Base-by-base conservation (phyloP, 1,140 invertebrate genomes). In the Saccostrea cuccullata region DNA sequence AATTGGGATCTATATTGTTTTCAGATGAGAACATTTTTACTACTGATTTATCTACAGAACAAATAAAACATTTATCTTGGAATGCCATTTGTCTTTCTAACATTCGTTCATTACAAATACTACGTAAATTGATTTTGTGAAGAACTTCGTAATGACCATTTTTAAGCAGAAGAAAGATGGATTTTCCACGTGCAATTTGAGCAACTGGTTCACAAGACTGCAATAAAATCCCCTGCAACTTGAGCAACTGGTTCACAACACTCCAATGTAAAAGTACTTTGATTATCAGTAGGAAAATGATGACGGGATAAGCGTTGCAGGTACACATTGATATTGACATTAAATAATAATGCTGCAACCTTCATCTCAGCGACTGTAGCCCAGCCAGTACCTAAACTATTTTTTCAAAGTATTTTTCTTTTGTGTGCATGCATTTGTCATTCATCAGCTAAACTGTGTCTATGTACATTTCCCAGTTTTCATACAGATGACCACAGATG, bases 1-100 rank as follows among this genome's bases (percentile, higher is more conserved):
- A 9, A n/a, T 58, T 55, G 0, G 88, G 88, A 26, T 89, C 60
- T 85, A 89, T 89, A 26, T 86, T 86, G 20, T 86, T 89, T 89
- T 77, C 26, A 0, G 56, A 26, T 30, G 84, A 89, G 55, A 89
- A 89, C 77, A 89, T 55, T 55, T 85, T 84, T n/a, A 85, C 12
- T 0, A 70, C 23, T 1, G 70, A 40, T 73, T 85, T 70, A 12
- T 85, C 87, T 30, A 2, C 12, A n/a, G 47, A 15, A 56, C 85
- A 86, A 26, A 58, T 15, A n/a, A 55, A 26, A 64, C 84, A 88
- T 40, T 40, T 26, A 30, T 30, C 47, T 56, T 58, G 40, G 23
- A 20, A 55, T 13, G 55, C 40, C 20, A 40, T 73, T 83, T 73
- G 40, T n/a, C 55, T 40, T 60, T 82, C 55, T 30, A 86, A 20